Conservation (phyloP, 1,140 invertebrate species). For the Drepana arcuata region DNA sequence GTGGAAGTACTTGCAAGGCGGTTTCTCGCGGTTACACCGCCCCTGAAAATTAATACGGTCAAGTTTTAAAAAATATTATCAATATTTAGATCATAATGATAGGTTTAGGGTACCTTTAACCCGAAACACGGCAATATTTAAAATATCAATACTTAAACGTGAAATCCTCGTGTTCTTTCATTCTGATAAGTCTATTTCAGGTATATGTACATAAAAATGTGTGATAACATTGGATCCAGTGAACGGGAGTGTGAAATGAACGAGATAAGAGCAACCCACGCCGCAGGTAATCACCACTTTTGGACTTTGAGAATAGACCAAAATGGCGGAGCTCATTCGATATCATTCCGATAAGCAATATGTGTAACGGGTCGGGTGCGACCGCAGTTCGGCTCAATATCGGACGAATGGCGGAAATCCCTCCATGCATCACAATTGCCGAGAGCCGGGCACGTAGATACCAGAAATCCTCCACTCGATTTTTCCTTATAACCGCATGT, state of each 20-base stretch:
- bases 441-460: slow-evolving; percentile 33
- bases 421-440: slow-evolving; percentile 42
- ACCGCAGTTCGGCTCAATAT: slow-evolving; percentile 26
- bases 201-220: too few species aligned
- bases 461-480: slow-evolving; percentile 41
- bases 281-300: slow-evolving; percentile 23
- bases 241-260: slow-evolving; percentile 13
- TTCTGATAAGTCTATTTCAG: too few species aligned
- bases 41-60: slow-evolving; percentile 90
- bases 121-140: too few species aligned
- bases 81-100: too few species aligned
- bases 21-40: slow-evolving; percentile 99
- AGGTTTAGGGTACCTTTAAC: too few species aligned
- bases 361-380: slow-evolving; percentile 22
- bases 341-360: slow-evolving; percentile 41
- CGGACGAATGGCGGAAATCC: slow-evolving; percentile 35
- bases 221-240: too few species aligned
- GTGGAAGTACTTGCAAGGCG: slow-evolving; percentile 99
- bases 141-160: too few species aligned
- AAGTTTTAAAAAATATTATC: slow-evolving; percentile 21
- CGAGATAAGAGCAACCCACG: slow-evolving; percentile 16
- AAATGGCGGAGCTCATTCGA: slow-evolving; percentile 35
- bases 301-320: slow-evolving; percentile 18
- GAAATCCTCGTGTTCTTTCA: too few species aligned
- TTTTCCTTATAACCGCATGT: slow-evolving; percentile 41